These are phyloP conservation scores for Hoplostethus atlanticus DNA, from an alignment of 2,797 vertebrate species.

Conservation along the genomic window DNA sequence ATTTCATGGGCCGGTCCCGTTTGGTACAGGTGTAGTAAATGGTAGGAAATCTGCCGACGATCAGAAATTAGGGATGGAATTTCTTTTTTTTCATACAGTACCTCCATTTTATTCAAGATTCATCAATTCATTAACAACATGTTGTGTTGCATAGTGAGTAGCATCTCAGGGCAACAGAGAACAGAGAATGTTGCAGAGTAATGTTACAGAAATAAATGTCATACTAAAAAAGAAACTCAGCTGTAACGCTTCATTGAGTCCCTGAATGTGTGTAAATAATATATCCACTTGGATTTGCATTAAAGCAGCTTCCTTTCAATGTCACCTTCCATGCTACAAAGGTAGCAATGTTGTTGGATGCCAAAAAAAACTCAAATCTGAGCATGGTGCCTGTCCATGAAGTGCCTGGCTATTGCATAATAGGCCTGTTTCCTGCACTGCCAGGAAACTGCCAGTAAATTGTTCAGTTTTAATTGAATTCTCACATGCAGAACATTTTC, in stretches of 20 bases:
- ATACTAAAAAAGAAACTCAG: neutral
- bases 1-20: neutral
- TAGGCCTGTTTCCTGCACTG: no score
- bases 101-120: slow-evolving; percentile 26
- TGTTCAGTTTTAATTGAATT: no score
- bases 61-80: neutral
- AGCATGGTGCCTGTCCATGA: neutral
- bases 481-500: no score
- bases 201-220: slow-evolving; percentile 34
- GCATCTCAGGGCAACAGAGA: slow-evolving; percentile 26
- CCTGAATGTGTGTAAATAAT: slow-evolving; percentile 58
- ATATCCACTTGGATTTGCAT: slow-evolving; percentile 46
- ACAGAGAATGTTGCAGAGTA: slow-evolving; percentile 24
- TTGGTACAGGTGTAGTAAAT: slow-evolving; percentile 7
- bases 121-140: slow-evolving; percentile 33
- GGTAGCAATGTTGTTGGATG: slow-evolving; percentile 32
- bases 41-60: slow-evolving; percentile 6
- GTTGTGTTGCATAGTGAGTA: slow-evolving; percentile 30
- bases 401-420: neutral
- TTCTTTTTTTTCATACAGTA: no score
- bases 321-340: slow-evolving; percentile 49
- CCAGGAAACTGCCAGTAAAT: no score
- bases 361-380: slow-evolving; percentile 35
- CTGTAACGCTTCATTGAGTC: slow-evolving; percentile 47
- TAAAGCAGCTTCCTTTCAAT: slow-evolving; percentile 39